A percentile compares a stretch with the other conserved stretches of the same genome.
These are phyloP conservation scores for Psilopsiagon aurifrons DNA, from an alignment of 2,113 vertebrate genomes.

Conservation along the genomic window DNA sequence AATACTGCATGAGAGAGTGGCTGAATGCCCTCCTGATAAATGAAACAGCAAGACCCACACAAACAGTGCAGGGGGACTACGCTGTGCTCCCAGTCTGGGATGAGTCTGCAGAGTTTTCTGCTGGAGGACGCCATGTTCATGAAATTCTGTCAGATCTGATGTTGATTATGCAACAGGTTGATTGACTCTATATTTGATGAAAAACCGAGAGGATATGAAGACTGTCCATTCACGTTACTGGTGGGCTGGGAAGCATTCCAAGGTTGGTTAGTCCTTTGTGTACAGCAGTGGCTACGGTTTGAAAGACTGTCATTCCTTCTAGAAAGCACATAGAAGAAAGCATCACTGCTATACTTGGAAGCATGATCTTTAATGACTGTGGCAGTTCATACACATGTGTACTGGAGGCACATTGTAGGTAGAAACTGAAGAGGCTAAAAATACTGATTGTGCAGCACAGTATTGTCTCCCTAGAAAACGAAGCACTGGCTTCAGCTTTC, in stretches of 20 bases:
- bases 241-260: not conserved
- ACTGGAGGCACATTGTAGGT: fast-evolving
- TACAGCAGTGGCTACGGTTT: not conserved
- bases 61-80: not conserved
- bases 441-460: not conserved
- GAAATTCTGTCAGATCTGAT: not conserved
- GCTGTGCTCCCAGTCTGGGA: not conserved
- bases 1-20: not conserved
- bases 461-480: not conserved
- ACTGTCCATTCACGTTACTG: not conserved
- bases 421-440: not conserved
- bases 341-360: not conserved
- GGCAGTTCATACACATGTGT: fast-evolving
- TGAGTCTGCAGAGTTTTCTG: not conserved
- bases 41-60: not conserved
- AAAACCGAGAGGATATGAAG: not conserved
- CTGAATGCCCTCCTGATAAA: not conserved
- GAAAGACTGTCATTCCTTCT: not conserved
- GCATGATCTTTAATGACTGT: not conserved
- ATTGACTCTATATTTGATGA: not conserved
- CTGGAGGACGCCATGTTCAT: fast-evolving
- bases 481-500: not conserved
- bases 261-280: not conserved
- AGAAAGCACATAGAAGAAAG: not conserved
- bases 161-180: not conserved